Percentiles rank a stretch among this genome's conserved stretches.
Evolutionary conservation across 2,888 invertebrate species (phyloP).

Genomic region (Stegophylla sp.): DNA sequence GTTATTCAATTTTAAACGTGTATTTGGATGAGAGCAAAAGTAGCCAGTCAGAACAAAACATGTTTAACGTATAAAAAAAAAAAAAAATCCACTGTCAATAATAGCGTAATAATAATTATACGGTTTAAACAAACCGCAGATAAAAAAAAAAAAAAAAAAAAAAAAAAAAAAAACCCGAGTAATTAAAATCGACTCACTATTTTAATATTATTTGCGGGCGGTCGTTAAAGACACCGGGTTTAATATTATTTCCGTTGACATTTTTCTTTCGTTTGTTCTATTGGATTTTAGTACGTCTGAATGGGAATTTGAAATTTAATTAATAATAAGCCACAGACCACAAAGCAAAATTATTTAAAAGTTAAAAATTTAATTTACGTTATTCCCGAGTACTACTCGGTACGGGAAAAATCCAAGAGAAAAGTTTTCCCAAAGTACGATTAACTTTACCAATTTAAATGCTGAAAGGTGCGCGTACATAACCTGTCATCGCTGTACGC

Average conservation of each 20-base stretch:
- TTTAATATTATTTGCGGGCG: neutral
- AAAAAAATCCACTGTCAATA: too few species aligned
- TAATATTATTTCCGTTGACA: constrained; percentile 20
- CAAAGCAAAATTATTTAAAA: constrained; percentile 26
- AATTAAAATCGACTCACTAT: constrained; percentile 8
- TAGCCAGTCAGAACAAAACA: too few species aligned
- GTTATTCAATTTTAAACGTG: too few species aligned
- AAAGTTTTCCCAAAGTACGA: neutral
- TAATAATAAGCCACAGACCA: constrained; percentile 17
- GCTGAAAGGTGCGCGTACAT: neutral
- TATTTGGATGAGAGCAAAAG: too few species aligned
- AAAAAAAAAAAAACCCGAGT: too few species aligned
- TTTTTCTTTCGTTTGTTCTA: neutral
- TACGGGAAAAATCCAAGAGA: neutral
- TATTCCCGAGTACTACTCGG: neutral
- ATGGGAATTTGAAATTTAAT: constrained; percentile 13
- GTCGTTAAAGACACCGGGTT: neutral
- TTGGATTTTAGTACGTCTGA: neutral
- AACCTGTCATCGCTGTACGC: neutral
- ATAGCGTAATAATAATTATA: too few species aligned
- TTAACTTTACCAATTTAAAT: constrained; percentile 21
- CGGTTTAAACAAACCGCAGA: neutral
- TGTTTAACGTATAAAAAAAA: too few species aligned
- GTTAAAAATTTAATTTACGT: neutral
- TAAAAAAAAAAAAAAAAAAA: too few species aligned